Conservation (phyloP, 2,797 vertebrate species). For the Mallotus villosus region DNA sequence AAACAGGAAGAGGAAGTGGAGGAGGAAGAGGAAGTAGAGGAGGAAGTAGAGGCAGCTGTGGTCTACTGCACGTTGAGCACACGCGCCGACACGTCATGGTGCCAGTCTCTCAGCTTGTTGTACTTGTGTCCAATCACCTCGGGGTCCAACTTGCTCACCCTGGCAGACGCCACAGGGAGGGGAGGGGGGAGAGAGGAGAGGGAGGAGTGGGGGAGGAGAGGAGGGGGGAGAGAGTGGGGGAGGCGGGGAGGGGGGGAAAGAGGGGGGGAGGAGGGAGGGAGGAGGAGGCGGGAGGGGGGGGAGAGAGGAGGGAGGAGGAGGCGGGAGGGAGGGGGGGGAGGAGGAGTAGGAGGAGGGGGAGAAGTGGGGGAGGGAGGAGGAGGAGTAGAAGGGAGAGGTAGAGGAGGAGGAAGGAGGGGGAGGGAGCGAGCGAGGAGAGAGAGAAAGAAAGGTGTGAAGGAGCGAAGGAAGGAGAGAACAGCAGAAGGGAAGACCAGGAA, state of each 20-base stretch:
- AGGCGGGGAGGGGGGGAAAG: not conserved
- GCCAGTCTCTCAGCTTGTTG: slow-evolving; percentile 97
- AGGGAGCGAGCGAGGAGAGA: not conserved
- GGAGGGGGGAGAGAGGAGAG: slow-evolving; percentile 4
- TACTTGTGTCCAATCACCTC: slow-evolving; percentile 91
- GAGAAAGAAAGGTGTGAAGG: not conserved
- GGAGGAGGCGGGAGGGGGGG: not conserved
- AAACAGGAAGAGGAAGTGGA: no score
- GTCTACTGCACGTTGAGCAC: slow-evolving; percentile 89
- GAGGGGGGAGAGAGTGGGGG: slow-evolving; percentile 3
- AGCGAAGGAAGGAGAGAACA: not conserved
- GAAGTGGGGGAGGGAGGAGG: not conserved
- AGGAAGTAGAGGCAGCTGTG: slow-evolving; percentile 9
- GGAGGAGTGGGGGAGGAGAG: not conserved
- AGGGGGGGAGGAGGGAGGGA: slow-evolving; percentile 11
- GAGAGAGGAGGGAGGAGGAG: not conserved
- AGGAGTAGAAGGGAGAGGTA: not conserved
- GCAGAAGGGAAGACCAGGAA: not conserved
- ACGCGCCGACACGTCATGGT: slow-evolving; percentile 92
- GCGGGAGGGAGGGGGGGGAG: not conserved
- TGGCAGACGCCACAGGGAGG: slow-evolving; percentile 56
- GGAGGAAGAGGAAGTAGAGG: not conserved
- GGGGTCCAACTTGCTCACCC: slow-evolving; percentile 87
- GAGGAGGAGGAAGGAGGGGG: not conserved
- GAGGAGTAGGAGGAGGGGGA: slow-evolving; percentile 8